Evolutionary conservation across 1,140 invertebrate genomes (phyloP).

Genomic region (Drosophila prosaltans): DNA sequence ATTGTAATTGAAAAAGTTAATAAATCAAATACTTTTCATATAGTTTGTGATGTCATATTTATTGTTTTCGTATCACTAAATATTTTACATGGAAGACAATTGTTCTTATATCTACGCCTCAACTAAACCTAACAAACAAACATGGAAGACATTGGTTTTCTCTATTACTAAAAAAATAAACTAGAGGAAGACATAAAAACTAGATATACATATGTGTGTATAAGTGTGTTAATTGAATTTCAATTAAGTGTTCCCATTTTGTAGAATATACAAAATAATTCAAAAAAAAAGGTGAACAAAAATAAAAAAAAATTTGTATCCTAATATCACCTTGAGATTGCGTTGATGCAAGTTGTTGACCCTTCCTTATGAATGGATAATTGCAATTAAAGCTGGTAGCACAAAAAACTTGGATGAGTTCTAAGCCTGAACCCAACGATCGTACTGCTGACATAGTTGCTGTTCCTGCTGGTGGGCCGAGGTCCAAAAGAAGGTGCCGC

Average conservation of each 20-base stretch:
- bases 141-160: constrained; percentile 80
- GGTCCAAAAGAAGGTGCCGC: constrained; percentile 89
- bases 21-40: not conserved
- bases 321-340: constrained; percentile 83
- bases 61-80: constrained; percentile 49
- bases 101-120: constrained; percentile 57
- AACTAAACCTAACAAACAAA: constrained; percentile 70
- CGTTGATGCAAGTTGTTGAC: constrained; percentile 54
- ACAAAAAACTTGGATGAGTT: constrained; percentile 23
- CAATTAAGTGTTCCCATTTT: constrained; percentile 43
- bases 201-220: too few relatives aligned
- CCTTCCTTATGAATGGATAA: constrained; percentile 67
- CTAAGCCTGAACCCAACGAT: constrained; percentile 88
- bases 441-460: constrained; percentile 84
- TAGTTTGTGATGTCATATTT: constrained; percentile 25
- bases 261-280: constrained; percentile 15
- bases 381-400: constrained; percentile 85
- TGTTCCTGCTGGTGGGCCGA: constrained; percentile 83
- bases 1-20: not conserved
- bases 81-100: constrained; percentile 82
- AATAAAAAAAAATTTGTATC: constrained; percentile 40
- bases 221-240: constrained; percentile 48
- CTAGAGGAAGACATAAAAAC: constrained; percentile 49
- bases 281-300: not conserved
- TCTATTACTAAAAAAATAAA: constrained; percentile 44